Evolutionary conservation across 2,888 invertebrate genomes (phyloP).

Genomic region (Cryptus armator): DNA sequence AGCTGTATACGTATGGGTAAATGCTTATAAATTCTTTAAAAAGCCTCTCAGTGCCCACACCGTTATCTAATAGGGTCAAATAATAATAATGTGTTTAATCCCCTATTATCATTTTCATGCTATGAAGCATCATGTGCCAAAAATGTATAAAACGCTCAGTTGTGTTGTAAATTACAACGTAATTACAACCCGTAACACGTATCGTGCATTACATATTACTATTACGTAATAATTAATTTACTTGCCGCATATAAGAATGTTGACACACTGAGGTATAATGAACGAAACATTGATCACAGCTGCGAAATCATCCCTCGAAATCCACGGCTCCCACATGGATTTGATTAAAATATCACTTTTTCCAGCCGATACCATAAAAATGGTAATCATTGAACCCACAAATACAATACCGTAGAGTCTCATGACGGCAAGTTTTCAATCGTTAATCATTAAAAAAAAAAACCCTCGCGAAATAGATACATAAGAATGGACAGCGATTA

Average conservation of each 20-base stretch:
- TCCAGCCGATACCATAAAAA: constrained; percentile 24
- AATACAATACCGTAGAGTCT: neutral
- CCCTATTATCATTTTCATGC: neutral
- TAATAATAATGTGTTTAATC: neutral
- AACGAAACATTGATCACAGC: too few species aligned
- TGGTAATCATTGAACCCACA: neutral
- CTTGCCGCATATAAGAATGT: constrained; percentile 74
- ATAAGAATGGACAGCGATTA: too few species aligned
- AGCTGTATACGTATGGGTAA: constrained; percentile 76
- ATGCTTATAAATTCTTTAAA: constrained; percentile 74
- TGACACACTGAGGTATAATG: constrained; percentile 70
- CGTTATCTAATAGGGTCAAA: constrained; percentile 65
- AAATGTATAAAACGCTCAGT: too few species aligned
- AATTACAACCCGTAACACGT: too few species aligned
- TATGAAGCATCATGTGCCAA: too few species aligned
- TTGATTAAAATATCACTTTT: constrained; percentile 51
- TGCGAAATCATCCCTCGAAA: constrained; percentile 69
- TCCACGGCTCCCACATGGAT: constrained; percentile 72
- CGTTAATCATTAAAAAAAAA: too few species aligned
- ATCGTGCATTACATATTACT: too few species aligned
- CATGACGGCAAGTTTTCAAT: too few species aligned
- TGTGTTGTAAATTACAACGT: too few species aligned
- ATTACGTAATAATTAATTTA: too few species aligned
- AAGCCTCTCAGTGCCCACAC: constrained; percentile 64
- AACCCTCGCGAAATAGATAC: too few species aligned